A percentile compares a stretch with the other conserved stretches of the same genome.
Conservation (phyloP, 1,140 invertebrate genomes). For the Triops longicaudatus region DNA sequence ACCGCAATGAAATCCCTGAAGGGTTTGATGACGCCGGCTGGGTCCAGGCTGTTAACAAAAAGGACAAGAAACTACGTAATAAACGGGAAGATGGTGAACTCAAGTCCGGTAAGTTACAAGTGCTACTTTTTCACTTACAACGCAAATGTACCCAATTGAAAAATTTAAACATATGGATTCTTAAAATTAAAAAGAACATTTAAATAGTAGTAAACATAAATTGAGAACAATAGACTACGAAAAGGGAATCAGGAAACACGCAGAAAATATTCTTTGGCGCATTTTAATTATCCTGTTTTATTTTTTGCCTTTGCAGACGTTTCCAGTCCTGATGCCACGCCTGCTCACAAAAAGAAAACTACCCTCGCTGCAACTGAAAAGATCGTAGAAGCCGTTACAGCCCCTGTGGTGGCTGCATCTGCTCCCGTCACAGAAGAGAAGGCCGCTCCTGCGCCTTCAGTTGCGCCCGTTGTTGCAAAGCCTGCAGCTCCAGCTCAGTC, state of each 20-base stretch:
- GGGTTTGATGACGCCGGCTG: slow-evolving; percentile 11
- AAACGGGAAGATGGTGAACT: neutral
- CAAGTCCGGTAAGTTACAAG: neutral
- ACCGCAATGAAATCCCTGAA: neutral
- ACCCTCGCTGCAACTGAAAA: neutral
- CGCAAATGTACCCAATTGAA: too few species aligned
- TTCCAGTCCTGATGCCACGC: neutral
- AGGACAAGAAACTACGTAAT: slow-evolving; percentile 20
- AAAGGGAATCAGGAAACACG: too few species aligned
- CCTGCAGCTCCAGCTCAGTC: neutral
- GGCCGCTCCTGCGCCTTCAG: neutral
- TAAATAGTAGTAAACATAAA: too few species aligned
- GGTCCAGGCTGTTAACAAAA: slow-evolving; percentile 23
- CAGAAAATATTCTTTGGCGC: too few species aligned
- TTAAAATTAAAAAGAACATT: too few species aligned
- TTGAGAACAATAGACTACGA: too few species aligned
- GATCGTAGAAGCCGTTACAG: neutral
- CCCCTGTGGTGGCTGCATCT: neutral
- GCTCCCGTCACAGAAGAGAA: neutral
- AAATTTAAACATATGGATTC: too few species aligned
- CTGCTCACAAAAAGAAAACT: neutral
- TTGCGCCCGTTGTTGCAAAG: neutral
- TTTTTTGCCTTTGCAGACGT: neutral
- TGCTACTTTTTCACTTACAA: too few species aligned
- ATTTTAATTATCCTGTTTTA: neutral